Conservation (phyloP, 2,113 vertebrate species). For the Dolichotis patagonum region DNA sequence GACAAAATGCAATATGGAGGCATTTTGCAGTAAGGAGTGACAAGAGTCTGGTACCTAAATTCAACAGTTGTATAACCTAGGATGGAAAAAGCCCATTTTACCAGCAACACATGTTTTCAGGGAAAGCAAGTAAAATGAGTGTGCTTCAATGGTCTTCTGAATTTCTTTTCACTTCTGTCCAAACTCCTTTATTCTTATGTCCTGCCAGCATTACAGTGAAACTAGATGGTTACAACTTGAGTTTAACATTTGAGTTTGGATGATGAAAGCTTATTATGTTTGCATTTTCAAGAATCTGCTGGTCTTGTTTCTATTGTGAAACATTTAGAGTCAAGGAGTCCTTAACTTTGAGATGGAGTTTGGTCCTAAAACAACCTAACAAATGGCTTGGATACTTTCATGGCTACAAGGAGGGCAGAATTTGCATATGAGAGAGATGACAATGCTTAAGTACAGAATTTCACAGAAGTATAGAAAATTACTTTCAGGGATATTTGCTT, state of each 20-base stretch:
- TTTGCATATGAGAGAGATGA: neutral
- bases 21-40: neutral
- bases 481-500: neutral
- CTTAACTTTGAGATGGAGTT: neutral
- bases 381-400: neutral
- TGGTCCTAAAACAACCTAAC: neutral
- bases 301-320: neutral
- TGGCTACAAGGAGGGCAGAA: neutral
- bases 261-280: neutral
- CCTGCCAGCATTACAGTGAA: neutral
- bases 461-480: neutral
- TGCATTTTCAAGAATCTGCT: neutral
- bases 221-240: fast-evolving
- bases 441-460: neutral
- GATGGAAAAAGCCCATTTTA: neutral
- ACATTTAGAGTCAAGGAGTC: neutral
- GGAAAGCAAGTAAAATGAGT: neutral
- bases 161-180: neutral
- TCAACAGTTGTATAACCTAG: neutral
- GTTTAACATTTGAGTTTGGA: neutral
- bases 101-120: neutral
- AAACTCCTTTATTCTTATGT: neutral
- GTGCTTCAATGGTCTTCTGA: neutral
- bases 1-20: neutral
- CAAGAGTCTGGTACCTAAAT: neutral